Conservation (phyloP, 2,797 vertebrate genomes). For the Brachyrhaphis roseni region DNA sequence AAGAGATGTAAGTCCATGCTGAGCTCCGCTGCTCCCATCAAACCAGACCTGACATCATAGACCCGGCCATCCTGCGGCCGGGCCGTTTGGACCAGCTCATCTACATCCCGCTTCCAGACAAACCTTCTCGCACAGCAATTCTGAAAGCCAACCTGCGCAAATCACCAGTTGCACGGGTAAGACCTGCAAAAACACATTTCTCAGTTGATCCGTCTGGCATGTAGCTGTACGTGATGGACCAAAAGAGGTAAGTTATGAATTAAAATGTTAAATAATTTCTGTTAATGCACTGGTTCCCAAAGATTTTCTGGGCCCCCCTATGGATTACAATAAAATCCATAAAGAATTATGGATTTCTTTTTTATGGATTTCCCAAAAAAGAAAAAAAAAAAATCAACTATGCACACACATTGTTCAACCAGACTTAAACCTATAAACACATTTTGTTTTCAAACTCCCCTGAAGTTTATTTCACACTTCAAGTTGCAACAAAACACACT, state of each 20-base stretch:
- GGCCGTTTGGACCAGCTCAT: conserved; percentile 94
- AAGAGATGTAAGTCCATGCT: not conserved
- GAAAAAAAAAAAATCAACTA: too few relatives aligned
- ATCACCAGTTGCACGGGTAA: conserved; percentile 63
- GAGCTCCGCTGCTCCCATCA: not conserved
- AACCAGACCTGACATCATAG: conserved; percentile 92
- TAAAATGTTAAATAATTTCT: not conserved
- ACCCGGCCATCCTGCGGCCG: conserved; percentile 92
- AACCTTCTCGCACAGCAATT: conserved; percentile 76
- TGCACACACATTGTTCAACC: too few relatives aligned
- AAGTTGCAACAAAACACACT: too few relatives aligned
- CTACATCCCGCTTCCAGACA: conserved; percentile 93
- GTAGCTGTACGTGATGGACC: not conserved
- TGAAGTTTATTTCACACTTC: too few relatives aligned
- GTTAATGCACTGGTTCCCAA: too few relatives aligned
- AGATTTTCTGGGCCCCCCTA: too few relatives aligned
- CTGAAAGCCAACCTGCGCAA: conserved; percentile 95
- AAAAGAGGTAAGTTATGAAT: not conserved
- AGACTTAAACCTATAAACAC: too few relatives aligned
- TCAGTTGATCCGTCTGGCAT: not conserved
- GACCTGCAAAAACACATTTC: conserved; percentile 18
- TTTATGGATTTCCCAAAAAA: too few relatives aligned
- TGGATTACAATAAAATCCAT: too few relatives aligned
- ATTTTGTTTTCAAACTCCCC: too few relatives aligned
- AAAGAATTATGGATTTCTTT: too few relatives aligned